These are phyloP conservation scores for Turritopsis dohrnii DNA, from an alignment of 30 jellyfish, hydroid and myxozoan genomes.

Conservation along the genomic window DNA sequence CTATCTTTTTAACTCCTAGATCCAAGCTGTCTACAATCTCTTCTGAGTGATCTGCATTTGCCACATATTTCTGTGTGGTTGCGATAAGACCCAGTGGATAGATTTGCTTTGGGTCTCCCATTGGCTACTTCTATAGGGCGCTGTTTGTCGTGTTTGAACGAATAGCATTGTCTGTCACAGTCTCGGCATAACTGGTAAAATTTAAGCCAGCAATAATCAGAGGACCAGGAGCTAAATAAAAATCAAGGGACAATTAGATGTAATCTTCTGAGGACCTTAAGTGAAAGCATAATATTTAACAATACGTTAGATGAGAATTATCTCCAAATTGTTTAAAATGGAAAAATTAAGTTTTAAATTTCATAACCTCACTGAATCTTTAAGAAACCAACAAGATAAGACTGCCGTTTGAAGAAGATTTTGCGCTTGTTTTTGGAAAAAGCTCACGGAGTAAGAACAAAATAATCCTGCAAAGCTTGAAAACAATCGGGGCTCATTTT, in stretches of 20 bases:
- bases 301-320: neutral
- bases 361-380: no score
- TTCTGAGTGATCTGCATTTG: neutral
- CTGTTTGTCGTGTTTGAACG: neutral
- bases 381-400: no score
- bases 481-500: no score
- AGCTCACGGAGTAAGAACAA: no score
- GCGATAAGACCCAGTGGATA: neutral
- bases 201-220: conserved; percentile 1
- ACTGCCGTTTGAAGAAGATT: no score
- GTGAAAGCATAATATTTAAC: neutral
- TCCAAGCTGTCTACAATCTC: neutral
- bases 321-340: neutral
- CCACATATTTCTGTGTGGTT: neutral
- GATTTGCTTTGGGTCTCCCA: neutral
- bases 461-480: no score
- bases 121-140: neutral
- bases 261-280: neutral
- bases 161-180: neutral
- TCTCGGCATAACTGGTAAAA: neutral
- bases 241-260: neutral
- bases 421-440: no score
- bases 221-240: conserved; percentile 12
- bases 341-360: no score
- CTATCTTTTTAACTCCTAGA: no score